These are phyloP conservation scores for Bubalus kerabau DNA, from an alignment of 2,113 vertebrate genomes.

Conservation along the genomic window DNA sequence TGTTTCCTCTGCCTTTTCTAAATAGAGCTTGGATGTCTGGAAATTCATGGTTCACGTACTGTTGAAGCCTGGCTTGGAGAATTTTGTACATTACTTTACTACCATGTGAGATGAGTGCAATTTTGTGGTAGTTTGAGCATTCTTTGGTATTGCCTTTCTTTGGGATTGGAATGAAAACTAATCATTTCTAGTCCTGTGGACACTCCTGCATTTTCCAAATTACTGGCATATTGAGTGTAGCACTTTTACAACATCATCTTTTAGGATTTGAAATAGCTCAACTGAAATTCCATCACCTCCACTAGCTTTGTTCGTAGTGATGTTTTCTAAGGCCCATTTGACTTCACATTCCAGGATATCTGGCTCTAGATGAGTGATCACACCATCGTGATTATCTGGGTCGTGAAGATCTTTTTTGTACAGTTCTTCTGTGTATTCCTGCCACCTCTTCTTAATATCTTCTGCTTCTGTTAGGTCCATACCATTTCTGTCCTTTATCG, in stretches of 20 bases:
- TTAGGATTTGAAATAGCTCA: background rate
- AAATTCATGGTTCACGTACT: background rate
- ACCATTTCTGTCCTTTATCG: background rate
- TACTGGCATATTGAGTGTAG: background rate
- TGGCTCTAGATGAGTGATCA: background rate
- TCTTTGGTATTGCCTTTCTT: background rate
- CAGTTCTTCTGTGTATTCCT: background rate
- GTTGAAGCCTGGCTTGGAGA: background rate
- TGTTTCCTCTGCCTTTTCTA: background rate
- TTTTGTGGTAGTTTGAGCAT: background rate
- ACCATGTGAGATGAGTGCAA: background rate
- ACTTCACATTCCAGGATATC: background rate
- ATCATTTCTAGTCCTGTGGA: background rate
- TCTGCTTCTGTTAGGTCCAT: background rate
- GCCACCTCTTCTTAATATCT: background rate
- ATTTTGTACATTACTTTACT: background rate
- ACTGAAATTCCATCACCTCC: background rate
- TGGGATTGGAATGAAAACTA: background rate
- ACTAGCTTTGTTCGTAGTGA: background rate
- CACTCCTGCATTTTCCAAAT: background rate
- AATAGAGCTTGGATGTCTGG: fast-evolving
- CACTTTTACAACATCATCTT: background rate
- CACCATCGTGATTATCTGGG: background rate
- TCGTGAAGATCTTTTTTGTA: background rate
- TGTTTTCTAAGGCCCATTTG: background rate